Conservation (phyloP, 2,113 vertebrate species). For the Odontophorus gujanensis region DNA sequence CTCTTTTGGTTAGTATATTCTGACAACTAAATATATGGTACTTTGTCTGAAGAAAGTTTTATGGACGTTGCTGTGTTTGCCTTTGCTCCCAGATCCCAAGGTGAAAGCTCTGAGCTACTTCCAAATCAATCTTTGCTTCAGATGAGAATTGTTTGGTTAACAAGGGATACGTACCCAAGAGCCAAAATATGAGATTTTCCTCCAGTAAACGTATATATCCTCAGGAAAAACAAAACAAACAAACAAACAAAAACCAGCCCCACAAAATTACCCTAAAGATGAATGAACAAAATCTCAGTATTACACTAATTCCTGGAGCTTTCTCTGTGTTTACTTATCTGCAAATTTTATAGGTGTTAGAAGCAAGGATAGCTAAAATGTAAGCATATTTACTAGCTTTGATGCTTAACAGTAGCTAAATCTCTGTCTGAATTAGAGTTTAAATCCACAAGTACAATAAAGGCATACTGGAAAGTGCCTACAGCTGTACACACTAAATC, state of each 20-base stretch:
- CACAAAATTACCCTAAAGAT: background rate
- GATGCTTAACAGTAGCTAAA: slow-evolving; percentile 39
- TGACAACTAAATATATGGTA: background rate
- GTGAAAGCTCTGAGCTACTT: background rate
- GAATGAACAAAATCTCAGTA: background rate
- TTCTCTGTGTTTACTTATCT: background rate
- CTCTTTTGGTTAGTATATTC: background rate
- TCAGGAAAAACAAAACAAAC: background rate
- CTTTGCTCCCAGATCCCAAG: background rate
- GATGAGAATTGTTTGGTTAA: background rate
- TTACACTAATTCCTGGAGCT: background rate
- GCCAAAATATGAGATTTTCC: background rate
- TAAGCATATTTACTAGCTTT: slow-evolving; percentile 14
- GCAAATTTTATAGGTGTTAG: background rate
- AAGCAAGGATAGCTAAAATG: background rate
- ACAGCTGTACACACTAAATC: slow-evolving; percentile 35
- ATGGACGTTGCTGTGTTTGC: background rate
- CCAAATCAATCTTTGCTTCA: background rate
- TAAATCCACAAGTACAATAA: slow-evolving; percentile 5
- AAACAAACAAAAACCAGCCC: too few relatives aligned
- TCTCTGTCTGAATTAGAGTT: slow-evolving; percentile 26
- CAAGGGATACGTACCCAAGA: background rate
- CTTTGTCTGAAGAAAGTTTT: background rate
- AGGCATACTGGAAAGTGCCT: slow-evolving; percentile 27
- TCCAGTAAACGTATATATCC: background rate